Evolutionary conservation across 2,113 vertebrate genomes (phyloP).

Genomic region (Etheostoma spectabile): DNA sequence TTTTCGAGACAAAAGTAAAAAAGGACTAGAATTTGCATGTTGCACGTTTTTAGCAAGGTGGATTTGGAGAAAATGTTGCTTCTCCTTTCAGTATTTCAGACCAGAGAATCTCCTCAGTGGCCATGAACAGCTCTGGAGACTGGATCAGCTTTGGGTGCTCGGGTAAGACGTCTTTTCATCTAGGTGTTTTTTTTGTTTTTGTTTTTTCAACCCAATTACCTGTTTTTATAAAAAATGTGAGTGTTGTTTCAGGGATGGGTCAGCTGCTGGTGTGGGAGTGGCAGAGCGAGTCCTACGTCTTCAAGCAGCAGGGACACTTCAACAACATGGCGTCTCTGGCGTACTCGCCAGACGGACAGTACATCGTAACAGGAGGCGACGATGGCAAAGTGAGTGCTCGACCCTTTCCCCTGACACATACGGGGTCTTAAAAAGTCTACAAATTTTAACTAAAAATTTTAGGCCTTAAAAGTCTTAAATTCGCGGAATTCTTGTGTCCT

Average conservation of each 20-base stretch:
- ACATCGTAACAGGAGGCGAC: constrained; percentile 93
- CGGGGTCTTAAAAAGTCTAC: no score
- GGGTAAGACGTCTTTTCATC: constrained; percentile 76
- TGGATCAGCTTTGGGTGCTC: constrained; percentile 97
- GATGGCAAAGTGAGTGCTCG: constrained; percentile 91
- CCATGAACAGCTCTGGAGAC: constrained; percentile 92
- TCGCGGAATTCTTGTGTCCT: no score
- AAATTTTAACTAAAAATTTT: no score
- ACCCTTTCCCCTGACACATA: neutral
- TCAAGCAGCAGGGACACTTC: constrained; percentile 98
- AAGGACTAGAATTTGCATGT: neutral
- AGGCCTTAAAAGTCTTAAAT: no score
- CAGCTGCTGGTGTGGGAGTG: constrained; percentile 99
- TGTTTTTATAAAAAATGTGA: neutral
- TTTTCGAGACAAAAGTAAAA: neutral
- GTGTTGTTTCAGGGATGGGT: constrained; percentile 86
- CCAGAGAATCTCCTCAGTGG: constrained; percentile 89
- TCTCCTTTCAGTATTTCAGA: constrained; percentile 90
- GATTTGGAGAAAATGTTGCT: neutral
- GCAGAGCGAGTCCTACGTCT: constrained; percentile 97
- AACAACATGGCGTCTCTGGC: constrained; percentile 95
- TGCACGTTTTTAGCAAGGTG: neutral
- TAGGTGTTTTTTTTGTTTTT: neutral
- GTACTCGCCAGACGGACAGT: constrained; percentile 95
- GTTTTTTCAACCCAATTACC: neutral